Evolutionary conservation across 2,797 vertebrate genomes (phyloP).

Genomic region (Gymnodraco acuticeps): DNA sequence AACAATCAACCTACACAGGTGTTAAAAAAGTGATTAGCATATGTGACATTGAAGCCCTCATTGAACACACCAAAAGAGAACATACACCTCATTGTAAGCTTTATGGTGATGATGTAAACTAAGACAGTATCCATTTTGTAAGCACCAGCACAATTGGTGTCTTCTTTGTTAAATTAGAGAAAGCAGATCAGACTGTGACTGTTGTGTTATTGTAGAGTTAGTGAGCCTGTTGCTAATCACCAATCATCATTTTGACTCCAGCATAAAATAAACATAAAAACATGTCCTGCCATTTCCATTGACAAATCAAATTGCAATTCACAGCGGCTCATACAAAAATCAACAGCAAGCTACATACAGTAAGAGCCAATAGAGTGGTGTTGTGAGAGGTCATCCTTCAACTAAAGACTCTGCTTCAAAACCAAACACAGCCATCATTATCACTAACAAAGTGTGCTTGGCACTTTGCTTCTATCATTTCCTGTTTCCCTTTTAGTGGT

Average conservation of each 20-base stretch:
- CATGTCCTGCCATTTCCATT: conserved; percentile 14
- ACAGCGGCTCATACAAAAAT: background rate
- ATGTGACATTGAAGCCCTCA: background rate
- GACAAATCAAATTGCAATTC: conserved; percentile 22
- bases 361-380: background rate
- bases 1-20: background rate
- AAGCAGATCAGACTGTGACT: conserved; percentile 6
- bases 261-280: conserved; percentile 42
- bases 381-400: conserved; percentile 17
- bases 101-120: background rate
- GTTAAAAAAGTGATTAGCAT: background rate
- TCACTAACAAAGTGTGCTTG: background rate
- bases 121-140: background rate
- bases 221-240: conserved; percentile 45
- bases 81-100: conserved; percentile 1
- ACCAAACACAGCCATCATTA: conserved; percentile 11
- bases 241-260: conserved; percentile 45
- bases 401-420: conserved; percentile 8
- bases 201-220: conserved; percentile 29
- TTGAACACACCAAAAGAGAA: background rate
- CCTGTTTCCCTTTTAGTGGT: conserved; percentile 26
- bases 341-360: conserved; percentile 10
- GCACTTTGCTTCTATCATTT: conserved; percentile 4
- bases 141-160: conserved; percentile 3
- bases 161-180: conserved; percentile 12